A percentile compares a stretch with the other conserved stretches of the same genome.
These are phyloP conservation scores for Glomeris marginata DNA, from an alignment of 2,888 invertebrate genomes.

Conservation along the genomic window DNA sequence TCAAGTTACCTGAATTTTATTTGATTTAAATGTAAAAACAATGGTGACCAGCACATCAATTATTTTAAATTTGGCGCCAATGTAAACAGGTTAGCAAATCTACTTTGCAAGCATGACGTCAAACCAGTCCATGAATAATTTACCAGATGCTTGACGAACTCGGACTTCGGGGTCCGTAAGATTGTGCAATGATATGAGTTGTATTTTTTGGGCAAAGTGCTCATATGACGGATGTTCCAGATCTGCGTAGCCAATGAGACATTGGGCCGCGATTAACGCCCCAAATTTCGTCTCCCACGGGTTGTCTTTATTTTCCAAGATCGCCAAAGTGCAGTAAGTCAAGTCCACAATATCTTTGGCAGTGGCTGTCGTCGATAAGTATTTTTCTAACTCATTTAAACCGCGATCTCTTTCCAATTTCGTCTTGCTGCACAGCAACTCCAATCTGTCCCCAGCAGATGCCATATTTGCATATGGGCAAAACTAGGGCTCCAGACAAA, in stretches of 20 bases:
- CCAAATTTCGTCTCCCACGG: constrained; percentile 34
- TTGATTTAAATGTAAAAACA: too few relatives aligned
- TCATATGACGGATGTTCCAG: constrained; percentile 20
- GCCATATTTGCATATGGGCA: not conserved
- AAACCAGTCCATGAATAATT: not conserved
- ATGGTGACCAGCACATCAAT: too few relatives aligned
- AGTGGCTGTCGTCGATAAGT: not conserved
- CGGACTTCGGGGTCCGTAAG: constrained; percentile 33
- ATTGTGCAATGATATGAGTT: constrained; percentile 23
- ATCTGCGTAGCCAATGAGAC: constrained; percentile 22
- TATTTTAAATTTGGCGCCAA: too few relatives aligned
- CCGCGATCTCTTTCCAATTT: constrained; percentile 12
- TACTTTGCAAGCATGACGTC: too few relatives aligned
- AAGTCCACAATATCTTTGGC: too few relatives aligned
- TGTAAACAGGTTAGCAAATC: too few relatives aligned
- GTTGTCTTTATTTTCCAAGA: constrained; percentile 18
- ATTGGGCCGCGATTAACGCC: constrained; percentile 29
- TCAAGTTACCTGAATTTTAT: too few relatives aligned
- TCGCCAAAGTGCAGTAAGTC: not conserved
- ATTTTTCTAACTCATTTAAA: constrained; percentile 4
- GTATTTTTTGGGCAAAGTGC: constrained; percentile 23
- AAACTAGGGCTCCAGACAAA: too few relatives aligned
- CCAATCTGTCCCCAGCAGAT: not conserved
- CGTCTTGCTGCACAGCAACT: constrained; percentile 9
- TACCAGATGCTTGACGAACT: constrained; percentile 33